Evolutionary conservation across 2,113 vertebrate genomes (phyloP), one percentile per base, ranked within the genome.

Genomic region (Pollachius pollachius): DNA sequence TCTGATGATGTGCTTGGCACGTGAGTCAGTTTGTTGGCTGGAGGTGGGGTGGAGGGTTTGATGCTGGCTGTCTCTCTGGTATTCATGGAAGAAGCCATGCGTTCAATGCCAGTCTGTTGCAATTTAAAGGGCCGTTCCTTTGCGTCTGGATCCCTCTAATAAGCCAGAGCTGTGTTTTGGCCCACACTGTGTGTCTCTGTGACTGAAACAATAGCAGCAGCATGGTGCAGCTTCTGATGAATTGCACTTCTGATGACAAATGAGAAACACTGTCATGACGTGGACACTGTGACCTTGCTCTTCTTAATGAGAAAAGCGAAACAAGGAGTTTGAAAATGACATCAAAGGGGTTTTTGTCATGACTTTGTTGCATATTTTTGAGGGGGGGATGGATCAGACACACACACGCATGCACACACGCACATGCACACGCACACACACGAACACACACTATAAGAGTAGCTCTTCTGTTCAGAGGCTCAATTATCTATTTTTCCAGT

Each of bases 51-150:
- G 67, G 64, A 75, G 60, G 62, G 75, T 15, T 11, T 6, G 72
- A 68, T 64, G 67, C 69, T 15, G 74, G 57, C 37, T 48, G 64
- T 67, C 84, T 30, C 5, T 4, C 30, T 30, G 30, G 30, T 30
- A 30, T 6, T 30, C 30, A 30, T 30, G 30, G 30, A 30, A 30
- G 30, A 30, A 85, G 6, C 82, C 84, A 82, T 81, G 83, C 82
- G 64, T 88, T 85, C 75, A 61, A 67, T 68, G 70, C 74, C 85
- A 70, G 81, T 88, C 85, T 87, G 85, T 71, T 88, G 75, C 70
- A 75, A 85, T 89, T 85, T 87, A 78, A 82, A 82, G 76, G 74
- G 80, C 85, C 73, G 71, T 72, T 8, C 62, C 18, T 54, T 72
- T 56, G 41, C 25, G 12, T 48, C 68, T 62, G 68, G 34, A 19